Evolutionary conservation across 2,113 vertebrate genomes (phyloP).

Genomic region (Corythornis cristatus): DNA sequence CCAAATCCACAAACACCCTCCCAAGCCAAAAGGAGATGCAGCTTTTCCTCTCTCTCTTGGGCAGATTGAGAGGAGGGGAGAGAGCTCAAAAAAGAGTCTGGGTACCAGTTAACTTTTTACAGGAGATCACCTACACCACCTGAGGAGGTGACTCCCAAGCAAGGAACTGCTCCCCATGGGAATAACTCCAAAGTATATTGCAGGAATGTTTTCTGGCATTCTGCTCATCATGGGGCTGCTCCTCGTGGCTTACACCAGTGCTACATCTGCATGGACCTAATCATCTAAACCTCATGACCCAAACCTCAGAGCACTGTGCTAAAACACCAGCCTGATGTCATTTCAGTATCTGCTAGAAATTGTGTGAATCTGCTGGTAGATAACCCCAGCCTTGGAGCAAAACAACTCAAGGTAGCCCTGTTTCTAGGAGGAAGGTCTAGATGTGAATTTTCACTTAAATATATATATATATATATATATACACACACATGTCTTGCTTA

Average conservation of each 20-base stretch:
- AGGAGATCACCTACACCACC: not conserved
- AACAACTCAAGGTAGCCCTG: not conserved
- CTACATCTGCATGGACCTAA: not conserved
- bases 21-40: not conserved
- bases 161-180: not conserved
- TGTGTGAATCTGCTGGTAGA: not conserved
- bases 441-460: not conserved
- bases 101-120: not conserved
- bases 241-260: fast-evolving
- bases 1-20: not conserved
- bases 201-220: not conserved
- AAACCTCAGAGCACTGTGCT: not conserved
- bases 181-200: not conserved
- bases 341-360: not conserved
- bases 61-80: conserved; percentile 1
- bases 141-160: not conserved
- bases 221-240: not conserved
- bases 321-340: not conserved
- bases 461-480: no score
- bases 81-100: not conserved
- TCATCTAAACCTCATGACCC: not conserved
- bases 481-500: not conserved
- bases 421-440: not conserved
- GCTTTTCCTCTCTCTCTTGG: not conserved
- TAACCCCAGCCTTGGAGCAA: not conserved